Evolutionary conservation across 1,140 invertebrate genomes (phyloP).

Genomic region (Cyrtorhinus lividipennis): DNA sequence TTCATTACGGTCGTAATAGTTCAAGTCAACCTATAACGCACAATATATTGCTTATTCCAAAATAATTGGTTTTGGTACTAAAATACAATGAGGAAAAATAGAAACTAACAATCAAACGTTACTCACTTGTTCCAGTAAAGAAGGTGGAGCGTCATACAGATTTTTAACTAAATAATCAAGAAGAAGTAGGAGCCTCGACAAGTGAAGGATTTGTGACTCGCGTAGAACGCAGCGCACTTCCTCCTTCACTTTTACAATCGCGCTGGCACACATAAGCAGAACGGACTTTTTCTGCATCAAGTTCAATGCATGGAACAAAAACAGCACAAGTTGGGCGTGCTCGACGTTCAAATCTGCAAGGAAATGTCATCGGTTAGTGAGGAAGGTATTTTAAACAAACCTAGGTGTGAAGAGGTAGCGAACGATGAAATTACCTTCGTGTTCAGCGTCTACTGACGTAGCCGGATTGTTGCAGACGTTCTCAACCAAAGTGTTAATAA

Average conservation of each 20-base stretch:
- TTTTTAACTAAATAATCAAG: conserved; percentile 92
- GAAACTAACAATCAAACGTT: not conserved
- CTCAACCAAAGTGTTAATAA: conserved; percentile 72
- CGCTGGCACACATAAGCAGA: conserved; percentile 58
- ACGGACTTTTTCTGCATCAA: conserved; percentile 94
- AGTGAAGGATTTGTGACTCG: conserved; percentile 59
- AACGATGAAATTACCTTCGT: conserved; percentile 38
- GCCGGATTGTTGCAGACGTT: conserved; percentile 48
- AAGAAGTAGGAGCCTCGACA: conserved; percentile 72
- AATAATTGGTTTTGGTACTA: no score
- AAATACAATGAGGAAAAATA: not conserved
- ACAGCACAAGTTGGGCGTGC: conserved; percentile 82
- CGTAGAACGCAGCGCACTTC: conserved; percentile 29
- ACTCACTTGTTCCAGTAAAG: conserved; percentile 56
- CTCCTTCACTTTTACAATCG: conserved; percentile 43
- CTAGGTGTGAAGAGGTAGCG: not conserved
- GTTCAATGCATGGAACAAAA: conserved; percentile 85
- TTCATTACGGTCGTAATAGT: no score
- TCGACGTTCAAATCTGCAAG: conserved; percentile 83
- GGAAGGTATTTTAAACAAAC: not conserved
- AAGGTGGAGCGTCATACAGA: conserved; percentile 73
- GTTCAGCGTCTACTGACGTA: conserved; percentile 41
- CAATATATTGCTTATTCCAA: no score
- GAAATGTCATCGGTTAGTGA: conserved; percentile 20
- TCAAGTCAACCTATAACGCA: no score